Base-by-base conservation (phyloP, 2,888 invertebrate genomes). In the Xylocampa areola region DNA sequence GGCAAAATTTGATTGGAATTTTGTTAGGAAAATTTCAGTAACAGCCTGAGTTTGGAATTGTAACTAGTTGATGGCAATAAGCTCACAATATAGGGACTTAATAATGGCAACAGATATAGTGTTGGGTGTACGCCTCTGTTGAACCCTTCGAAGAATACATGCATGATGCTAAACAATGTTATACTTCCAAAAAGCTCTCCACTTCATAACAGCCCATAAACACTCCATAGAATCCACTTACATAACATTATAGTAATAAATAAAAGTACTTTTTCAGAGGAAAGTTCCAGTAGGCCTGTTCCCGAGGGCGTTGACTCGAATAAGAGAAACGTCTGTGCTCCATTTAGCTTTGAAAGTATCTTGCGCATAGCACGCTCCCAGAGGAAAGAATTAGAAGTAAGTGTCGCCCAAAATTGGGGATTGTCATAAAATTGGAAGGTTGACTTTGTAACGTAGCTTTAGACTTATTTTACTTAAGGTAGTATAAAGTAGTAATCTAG, bases 311-410 rank as follows among this genome's bases (percentile, higher is more conserved):
- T 41, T 36, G 19, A 27, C 23, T 71, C 52, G 58, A 72, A 75
- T 64, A 57, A 75, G 61, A 71, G 68, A 59, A 68, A 71, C 51
- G 62, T 50, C 70, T 54, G 49, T 52, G 55, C 29, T 40, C 33
- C 59, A 62, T 61, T 72, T 57, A 52, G 51, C 48, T 43, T 17
- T 17, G 8, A 55, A 70, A 59, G 58, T 70, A 59, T 66, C 55
- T 44, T 50, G 49, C 57, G 33, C 58, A 48, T 37, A 21, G 47
- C 45, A 40, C 8, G 11, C 14, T 49, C 61, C 66, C 52, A 32
- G 27, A 17, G 74, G 52, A 52, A 37, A 30, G 43, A 62, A 70
- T 72, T 70, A 72, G 74, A 59, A 74, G 16, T 64, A 47, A 57
- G 47, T 59, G 58, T 53, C 50, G 41, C 17, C 45, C 33, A 54